These are phyloP conservation scores for Cryptus armator DNA, from an alignment of 2,888 invertebrate species.

Conservation along the genomic window DNA sequence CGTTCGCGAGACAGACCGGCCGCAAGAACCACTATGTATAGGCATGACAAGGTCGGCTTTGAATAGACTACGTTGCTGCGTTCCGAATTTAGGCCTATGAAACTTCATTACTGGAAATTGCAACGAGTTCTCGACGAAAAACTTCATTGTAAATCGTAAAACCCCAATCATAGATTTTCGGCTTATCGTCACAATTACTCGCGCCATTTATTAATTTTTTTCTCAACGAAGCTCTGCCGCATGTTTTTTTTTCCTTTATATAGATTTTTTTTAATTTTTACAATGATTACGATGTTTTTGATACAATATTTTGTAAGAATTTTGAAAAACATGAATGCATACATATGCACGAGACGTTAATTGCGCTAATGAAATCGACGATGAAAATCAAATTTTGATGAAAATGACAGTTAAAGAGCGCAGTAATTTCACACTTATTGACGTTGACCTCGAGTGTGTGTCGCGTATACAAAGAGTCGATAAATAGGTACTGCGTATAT, in stretches of 20 bases:
- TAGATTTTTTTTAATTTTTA: too few species aligned
- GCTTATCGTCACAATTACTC: conserved; percentile 1
- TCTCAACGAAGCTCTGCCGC: background rate
- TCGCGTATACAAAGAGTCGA: background rate
- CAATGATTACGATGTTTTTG: too few species aligned
- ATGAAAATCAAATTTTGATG: conserved; percentile 28
- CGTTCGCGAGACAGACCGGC: conserved; percentile 15
- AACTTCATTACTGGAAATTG: conserved; percentile 39
- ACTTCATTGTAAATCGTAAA: background rate
- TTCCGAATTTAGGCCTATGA: conserved; percentile 41
- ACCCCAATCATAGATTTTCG: background rate
- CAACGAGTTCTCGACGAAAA: background rate
- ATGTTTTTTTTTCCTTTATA: too few species aligned
- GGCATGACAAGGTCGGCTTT: conserved; percentile 58
- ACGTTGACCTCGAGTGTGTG: conserved; percentile 26
- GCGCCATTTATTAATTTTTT: background rate
- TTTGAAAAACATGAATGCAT: background rate
- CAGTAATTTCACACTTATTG: conserved; percentile 3
- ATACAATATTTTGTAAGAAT: too few species aligned
- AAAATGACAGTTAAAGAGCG: background rate
- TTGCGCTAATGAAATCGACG: conserved; percentile 14
- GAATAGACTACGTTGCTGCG: conserved; percentile 47
- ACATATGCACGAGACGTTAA: background rate
- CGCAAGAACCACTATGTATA: conserved; percentile 47
- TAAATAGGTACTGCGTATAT: background rate